phyloP scores from a whole-genome alignment of 2,113 vertebrate species.

The Onychostoma macrolepis region DNA sequence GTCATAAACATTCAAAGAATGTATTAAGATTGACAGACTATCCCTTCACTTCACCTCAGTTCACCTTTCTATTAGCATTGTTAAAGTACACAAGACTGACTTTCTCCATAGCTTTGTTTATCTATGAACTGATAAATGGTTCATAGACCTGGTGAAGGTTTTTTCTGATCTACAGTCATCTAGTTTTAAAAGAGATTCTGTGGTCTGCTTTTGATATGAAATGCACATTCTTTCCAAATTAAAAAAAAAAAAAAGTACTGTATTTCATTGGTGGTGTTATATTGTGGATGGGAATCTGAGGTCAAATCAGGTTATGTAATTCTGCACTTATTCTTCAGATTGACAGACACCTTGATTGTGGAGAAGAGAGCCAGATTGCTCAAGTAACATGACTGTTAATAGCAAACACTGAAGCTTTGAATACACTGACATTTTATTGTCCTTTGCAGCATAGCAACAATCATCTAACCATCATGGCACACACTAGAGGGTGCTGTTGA shows the following conservation, averaged over 20 bases:
- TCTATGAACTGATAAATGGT: neutral
- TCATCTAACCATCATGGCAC: neutral
- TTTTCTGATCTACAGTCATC: neutral
- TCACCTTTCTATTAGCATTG: neutral
- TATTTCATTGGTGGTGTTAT: neutral
- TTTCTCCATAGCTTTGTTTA: neutral
- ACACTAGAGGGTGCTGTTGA: slow-evolving; percentile 53
- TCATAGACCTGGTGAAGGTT: neutral
- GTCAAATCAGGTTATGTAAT: neutral
- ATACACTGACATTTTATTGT: neutral
- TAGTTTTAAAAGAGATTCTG: neutral
- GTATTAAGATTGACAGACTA: neutral
- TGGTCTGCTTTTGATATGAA: slow-evolving; percentile 14
- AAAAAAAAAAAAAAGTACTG: neutral
- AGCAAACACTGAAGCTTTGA: neutral
- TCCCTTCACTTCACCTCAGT: neutral
- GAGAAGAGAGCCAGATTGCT: neutral
- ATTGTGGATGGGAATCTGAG: neutral
- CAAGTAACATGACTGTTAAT: neutral
- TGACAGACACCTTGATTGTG: neutral
- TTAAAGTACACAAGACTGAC: neutral
- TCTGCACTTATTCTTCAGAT: neutral
- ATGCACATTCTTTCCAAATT: slow-evolving; percentile 1
- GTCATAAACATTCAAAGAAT: slow-evolving; percentile 27
- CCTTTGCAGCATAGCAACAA: neutral